Evolutionary conservation across 2,797 vertebrate genomes (phyloP).

Genomic region (Leptatherina wallacei): DNA sequence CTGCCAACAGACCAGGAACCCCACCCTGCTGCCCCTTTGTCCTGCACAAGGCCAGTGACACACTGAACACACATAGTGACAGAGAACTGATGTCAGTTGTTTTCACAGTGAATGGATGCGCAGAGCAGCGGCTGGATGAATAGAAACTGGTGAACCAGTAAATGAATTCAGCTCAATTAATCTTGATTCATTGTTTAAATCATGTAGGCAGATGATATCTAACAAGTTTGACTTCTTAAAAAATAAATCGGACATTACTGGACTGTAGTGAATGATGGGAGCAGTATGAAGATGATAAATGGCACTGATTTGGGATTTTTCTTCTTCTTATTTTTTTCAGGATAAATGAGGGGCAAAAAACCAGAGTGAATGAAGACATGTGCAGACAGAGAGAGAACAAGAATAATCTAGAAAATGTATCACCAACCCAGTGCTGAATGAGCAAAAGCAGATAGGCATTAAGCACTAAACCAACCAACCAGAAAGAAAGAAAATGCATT

Average conservation of each 20-base stretch:
- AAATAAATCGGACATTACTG: slow-evolving; percentile 15
- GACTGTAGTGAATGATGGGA: not conserved
- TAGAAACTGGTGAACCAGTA: slow-evolving; percentile 26
- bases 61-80: slow-evolving; percentile 55
- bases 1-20: slow-evolving; percentile 50
- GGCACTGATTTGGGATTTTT: not conserved
- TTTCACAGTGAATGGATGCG: slow-evolving; percentile 61
- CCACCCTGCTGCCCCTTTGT: slow-evolving; percentile 63
- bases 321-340: not conserved
- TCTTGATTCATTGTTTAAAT: slow-evolving; percentile 29
- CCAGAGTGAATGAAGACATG: not conserved
- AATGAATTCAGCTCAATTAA: slow-evolving; percentile 25
- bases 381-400: slow-evolving; percentile 28
- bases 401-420: slow-evolving; percentile 45
- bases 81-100: slow-evolving; percentile 78
- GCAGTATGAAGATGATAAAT: not conserved
- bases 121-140: slow-evolving; percentile 30
- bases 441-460: slow-evolving; percentile 39
- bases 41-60: slow-evolving; percentile 46
- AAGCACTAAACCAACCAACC: slow-evolving; percentile 34
- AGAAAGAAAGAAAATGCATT: not conserved
- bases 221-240: slow-evolving; percentile 6
- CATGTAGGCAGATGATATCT: slow-evolving; percentile 29
- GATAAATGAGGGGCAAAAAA: not conserved
- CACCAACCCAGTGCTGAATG: slow-evolving; percentile 55